Conservation (phyloP, 2,888 invertebrate species). For the Cerceris ruficornis region DNA sequence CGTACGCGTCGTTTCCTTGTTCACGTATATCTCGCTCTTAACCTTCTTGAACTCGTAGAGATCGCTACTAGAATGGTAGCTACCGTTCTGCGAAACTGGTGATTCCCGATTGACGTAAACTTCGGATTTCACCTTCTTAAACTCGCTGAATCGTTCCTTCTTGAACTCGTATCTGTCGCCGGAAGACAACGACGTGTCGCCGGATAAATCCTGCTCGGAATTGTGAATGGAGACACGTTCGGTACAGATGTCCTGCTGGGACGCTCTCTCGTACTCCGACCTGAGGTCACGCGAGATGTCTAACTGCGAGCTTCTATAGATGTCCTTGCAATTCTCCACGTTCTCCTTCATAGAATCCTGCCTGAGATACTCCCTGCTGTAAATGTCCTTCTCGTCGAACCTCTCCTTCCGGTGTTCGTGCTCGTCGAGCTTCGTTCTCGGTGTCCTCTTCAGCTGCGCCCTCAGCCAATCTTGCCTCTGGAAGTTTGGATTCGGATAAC, state of each 20-base stretch:
- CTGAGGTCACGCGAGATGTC: constrained; percentile 65
- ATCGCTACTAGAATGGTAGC: constrained; percentile 72
- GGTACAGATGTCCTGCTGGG: constrained; percentile 73
- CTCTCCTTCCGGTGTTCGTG: constrained; percentile 75
- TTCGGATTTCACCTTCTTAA: constrained; percentile 77
- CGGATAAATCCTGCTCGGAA: constrained; percentile 72
- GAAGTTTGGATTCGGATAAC: constrained; percentile 80
- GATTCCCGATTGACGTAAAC: constrained; percentile 76
- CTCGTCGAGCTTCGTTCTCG: constrained; percentile 77
- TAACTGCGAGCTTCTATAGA: constrained; percentile 68
- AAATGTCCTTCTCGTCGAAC: constrained; percentile 74
- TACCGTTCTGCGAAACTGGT: constrained; percentile 77
- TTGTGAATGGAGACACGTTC: constrained; percentile 74
- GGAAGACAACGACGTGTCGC: constrained; percentile 69
- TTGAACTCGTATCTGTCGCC: constrained; percentile 70
- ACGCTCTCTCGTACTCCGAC: constrained; percentile 70
- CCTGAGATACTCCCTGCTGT: constrained; percentile 73
- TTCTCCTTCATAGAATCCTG: constrained; percentile 78
- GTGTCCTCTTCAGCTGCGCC: constrained; percentile 79
- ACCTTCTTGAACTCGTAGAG: constrained; percentile 77
- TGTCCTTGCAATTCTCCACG: constrained; percentile 77
- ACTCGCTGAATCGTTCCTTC: constrained; percentile 77
- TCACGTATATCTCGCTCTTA: constrained; percentile 75
- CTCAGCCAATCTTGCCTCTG: constrained; percentile 83
- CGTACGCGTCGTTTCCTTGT: constrained; percentile 66